A percentile compares a stretch with the other conserved stretches of the same genome.
Conservation (phyloP, 2,888 invertebrate genomes). For the Pterostichus madidus region DNA sequence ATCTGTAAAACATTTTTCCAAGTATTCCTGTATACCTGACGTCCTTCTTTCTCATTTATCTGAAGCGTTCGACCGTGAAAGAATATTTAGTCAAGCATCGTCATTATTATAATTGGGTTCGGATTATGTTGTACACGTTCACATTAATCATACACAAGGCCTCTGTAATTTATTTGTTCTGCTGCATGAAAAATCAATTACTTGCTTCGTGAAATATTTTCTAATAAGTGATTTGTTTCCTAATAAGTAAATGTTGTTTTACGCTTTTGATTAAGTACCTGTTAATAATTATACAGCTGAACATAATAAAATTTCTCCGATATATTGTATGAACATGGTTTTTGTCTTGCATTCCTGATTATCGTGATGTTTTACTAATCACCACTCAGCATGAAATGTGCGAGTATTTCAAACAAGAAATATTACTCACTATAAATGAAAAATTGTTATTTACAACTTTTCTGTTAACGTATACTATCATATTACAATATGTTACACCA, state of each 20-base stretch:
- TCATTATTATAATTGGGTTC: constrained; percentile 57
- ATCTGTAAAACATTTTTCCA: constrained; percentile 24
- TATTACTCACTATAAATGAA: not conserved
- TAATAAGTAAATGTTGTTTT: constrained; percentile 35
- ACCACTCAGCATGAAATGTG: not conserved
- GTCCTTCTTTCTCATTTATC: constrained; percentile 27
- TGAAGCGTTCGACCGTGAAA: constrained; percentile 44
- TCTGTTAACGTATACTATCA: not conserved
- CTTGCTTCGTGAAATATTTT: constrained; percentile 46
- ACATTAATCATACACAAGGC: constrained; percentile 55
- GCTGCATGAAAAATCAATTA: constrained; percentile 55
- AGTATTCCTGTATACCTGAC: constrained; percentile 22
- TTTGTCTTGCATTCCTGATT: constrained; percentile 35
- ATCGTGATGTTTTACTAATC: constrained; percentile 26
- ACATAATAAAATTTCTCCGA: constrained; percentile 23
- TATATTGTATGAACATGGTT: not conserved
- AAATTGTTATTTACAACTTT: not conserved
- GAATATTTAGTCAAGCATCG: constrained; percentile 56
- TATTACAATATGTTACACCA: too few relatives aligned
- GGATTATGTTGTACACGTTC: constrained; percentile 53
- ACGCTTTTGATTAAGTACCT: constrained; percentile 41
- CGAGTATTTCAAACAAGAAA: not conserved
- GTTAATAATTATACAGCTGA: constrained; percentile 36
- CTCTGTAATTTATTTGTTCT: constrained; percentile 42
- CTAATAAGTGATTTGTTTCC: constrained; percentile 50